Base-by-base conservation (phyloP, 2,888 invertebrate genomes). In the Phoenoteleia sp. region DNA sequence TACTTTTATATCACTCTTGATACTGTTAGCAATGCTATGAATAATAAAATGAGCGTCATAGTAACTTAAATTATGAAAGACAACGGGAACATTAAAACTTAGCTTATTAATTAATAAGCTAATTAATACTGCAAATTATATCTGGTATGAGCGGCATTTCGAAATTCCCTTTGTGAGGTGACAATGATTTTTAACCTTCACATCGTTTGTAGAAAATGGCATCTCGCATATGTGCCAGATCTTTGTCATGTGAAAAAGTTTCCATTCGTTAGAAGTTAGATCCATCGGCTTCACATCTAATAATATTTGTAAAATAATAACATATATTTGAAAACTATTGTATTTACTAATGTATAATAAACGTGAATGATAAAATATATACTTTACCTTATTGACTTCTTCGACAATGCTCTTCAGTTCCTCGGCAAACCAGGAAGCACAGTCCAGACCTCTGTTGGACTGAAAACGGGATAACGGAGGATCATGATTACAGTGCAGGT, bases 31-130 rank as follows among this genome's bases (percentile, higher is more conserved):
- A n/a, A n/a, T n/a, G n/a, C n/a, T n/a, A n/a, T n/a, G n/a, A n/a
- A n/a, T n/a, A n/a, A n/a, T n/a, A n/a, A n/a, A n/a, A n/a, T n/a
- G n/a, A n/a, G n/a, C n/a, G n/a, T n/a, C n/a, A n/a, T n/a, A n/a
- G n/a, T n/a, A n/a, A n/a, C 9, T 75, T 33, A 87, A 71, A 72
- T 89, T 89, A 71, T 88, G 88, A 69, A 87, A 87, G 7, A 88
- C 67, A 19, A 87, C 42, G 0, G 88, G 88, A n/a, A 88, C 62
- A 36, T 79, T 82, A 17, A 58, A 52, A 29, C 82, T 75, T 11
- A 56, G 42, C 29, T 77, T 81, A 45, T 54, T 83, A 42, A 84
- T 81, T 15, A 89, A n/a, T n/a, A n/a, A n/a, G n/a, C n/a, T n/a
- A n/a, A n/a, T n/a, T n/a, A n/a, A n/a, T n/a, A n/a, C n/a, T n/a